A percentile compares a stretch with the other conserved stretches of the same genome.
These are phyloP conservation scores for Macrosoma leucophasiata DNA, from an alignment of 2,888 invertebrate species.

Conservation along the genomic window DNA sequence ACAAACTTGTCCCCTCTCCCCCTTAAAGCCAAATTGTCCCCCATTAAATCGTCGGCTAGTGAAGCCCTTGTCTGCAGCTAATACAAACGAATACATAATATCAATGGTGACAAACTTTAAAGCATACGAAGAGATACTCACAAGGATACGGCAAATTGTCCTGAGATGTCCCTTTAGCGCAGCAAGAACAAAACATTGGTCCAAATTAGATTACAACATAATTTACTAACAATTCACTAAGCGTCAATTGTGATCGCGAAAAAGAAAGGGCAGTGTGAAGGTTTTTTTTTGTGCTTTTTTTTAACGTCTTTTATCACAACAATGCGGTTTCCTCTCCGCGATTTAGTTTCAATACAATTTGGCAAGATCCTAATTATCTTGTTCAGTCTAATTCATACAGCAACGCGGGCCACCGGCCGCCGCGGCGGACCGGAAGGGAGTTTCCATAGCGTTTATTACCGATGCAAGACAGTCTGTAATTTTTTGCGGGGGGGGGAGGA, in stretches of 20 bases:
- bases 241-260: conserved; percentile 10
- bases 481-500: too few relatives aligned
- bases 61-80: too few relatives aligned
- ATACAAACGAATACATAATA: too few relatives aligned
- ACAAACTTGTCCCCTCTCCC: too few relatives aligned
- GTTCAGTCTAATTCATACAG: conserved; percentile 46
- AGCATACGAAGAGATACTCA: conserved; percentile 62
- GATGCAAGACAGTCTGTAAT: too few relatives aligned
- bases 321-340: conserved; percentile 22
- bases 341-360: conserved; percentile 36
- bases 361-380: conserved; percentile 59
- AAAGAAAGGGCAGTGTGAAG: conserved; percentile 17
- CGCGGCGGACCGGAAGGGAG: too few relatives aligned
- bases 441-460: too few relatives aligned
- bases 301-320: conserved; percentile 20
- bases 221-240: conserved; percentile 3
- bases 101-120: too few relatives aligned
- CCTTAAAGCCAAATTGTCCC: too few relatives aligned
- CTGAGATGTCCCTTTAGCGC: conserved; percentile 76
- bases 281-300: conserved; percentile 20
- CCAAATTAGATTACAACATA: conserved; percentile 30
- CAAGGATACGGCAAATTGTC: conserved; percentile 78
- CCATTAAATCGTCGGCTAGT: too few relatives aligned
- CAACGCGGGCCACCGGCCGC: too few relatives aligned
- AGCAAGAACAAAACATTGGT: conserved; percentile 41